Evolutionary conservation across 2,113 vertebrate genomes (phyloP).

Genomic region (Corythoichthys intestinalis): DNA sequence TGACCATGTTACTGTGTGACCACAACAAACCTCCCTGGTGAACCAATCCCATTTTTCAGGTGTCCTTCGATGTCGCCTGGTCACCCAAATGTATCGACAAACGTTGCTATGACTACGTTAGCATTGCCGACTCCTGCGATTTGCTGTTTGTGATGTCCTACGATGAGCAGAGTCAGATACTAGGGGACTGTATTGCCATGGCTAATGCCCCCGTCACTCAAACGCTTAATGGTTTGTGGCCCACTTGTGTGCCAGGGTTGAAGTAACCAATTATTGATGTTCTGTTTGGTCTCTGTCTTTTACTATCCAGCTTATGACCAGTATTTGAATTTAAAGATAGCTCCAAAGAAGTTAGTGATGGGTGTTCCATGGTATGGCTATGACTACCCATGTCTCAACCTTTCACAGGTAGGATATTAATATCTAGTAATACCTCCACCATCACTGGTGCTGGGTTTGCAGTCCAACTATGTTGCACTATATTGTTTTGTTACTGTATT

Average conservation of each 20-base stretch:
- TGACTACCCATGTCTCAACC: slow-evolving; percentile 83
- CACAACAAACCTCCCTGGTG: neutral
- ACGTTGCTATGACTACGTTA: slow-evolving; percentile 89
- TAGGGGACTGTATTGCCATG: slow-evolving; percentile 84
- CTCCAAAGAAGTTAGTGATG: slow-evolving; percentile 88
- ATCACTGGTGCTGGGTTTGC: neutral
- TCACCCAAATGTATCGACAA: slow-evolving; percentile 83
- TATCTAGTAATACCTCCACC: neutral
- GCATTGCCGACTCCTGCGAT: slow-evolving; percentile 87
- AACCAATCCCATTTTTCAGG: slow-evolving; percentile 66
- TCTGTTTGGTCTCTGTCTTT: neutral
- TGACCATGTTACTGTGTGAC: slow-evolving; percentile 36
- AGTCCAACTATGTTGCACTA: neutral
- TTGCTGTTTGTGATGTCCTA: slow-evolving; percentile 98
- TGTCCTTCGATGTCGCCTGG: slow-evolving; percentile 95
- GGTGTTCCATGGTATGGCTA: slow-evolving; percentile 98
- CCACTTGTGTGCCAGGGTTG: neutral
- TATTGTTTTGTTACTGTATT: neutral
- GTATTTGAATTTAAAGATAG: slow-evolving; percentile 80
- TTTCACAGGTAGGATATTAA: slow-evolving; percentile 74
- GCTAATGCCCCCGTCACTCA: slow-evolving; percentile 85
- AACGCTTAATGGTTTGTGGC: slow-evolving; percentile 80
- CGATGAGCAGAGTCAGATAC: slow-evolving; percentile 90
- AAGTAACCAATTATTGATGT: neutral
- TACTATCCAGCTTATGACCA: slow-evolving; percentile 78